phyloP scores from a whole-genome alignment of 2,113 vertebrate species.

The Lipotes vexillifer region DNA sequence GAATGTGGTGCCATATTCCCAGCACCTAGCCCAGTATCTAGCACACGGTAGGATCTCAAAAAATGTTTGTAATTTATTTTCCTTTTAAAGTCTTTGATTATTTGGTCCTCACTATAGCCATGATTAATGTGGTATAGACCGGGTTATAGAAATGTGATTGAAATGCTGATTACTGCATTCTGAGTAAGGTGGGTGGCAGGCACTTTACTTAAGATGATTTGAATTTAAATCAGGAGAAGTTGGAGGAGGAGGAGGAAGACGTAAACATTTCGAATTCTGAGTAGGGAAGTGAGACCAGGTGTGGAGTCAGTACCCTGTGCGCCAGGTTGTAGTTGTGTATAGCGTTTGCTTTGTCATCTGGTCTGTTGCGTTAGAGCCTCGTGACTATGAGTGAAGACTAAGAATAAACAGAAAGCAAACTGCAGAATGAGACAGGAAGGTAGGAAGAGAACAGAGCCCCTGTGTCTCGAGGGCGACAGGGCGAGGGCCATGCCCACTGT shows the following conservation, averaged over 20 bases:
- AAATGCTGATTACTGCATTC: not conserved
- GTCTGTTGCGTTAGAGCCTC: not conserved
- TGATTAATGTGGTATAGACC: not conserved
- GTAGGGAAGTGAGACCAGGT: not conserved
- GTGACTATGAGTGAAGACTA: not conserved
- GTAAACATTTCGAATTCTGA: not conserved
- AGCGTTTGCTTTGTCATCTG: not conserved
- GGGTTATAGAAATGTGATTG: not conserved
- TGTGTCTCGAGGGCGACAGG: not conserved
- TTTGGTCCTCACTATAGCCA: not conserved
- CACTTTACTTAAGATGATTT: not conserved
- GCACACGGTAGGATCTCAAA: not conserved
- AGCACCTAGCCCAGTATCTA: not conserved
- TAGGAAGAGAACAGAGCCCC: not conserved
- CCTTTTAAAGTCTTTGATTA: not conserved
- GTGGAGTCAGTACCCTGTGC: not conserved
- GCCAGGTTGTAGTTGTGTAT: not conserved
- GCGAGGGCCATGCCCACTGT: accelerated
- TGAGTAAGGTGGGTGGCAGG: not conserved
- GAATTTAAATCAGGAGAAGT: slow-evolving; percentile 15
- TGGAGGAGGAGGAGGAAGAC: not conserved
- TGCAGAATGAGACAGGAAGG: not conserved
- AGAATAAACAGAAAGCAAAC: not conserved
- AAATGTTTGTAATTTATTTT: not conserved
- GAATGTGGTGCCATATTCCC: not conserved